Conservation (phyloP, 64 coral and sea anemone genomes). For the Astreopora myriophthalma region DNA sequence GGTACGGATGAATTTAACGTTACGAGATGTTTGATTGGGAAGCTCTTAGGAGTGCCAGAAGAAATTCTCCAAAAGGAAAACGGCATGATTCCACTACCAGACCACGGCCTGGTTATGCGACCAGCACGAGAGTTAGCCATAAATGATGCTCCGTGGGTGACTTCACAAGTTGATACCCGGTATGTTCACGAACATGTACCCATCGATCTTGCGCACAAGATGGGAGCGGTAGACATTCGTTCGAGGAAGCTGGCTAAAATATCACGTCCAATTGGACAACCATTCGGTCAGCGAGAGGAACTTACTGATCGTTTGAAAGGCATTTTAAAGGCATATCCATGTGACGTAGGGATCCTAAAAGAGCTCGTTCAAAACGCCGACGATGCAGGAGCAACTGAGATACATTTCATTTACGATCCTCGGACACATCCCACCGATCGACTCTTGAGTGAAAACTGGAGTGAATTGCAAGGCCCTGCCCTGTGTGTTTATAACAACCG, state of each 20-base stretch:
- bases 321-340: not conserved
- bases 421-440: slow-evolving; percentile 39
- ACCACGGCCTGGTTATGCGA: slow-evolving; percentile 54
- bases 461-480: slow-evolving; percentile 79
- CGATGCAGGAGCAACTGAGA: slow-evolving; percentile 85
- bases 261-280: slow-evolving; percentile 25
- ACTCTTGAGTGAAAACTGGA: slow-evolving; percentile 63
- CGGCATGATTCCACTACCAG: slow-evolving; percentile 83
- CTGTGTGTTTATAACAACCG: slow-evolving; percentile 76
- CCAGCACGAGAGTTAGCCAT: slow-evolving; percentile 59
- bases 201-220: slow-evolving; percentile 67
- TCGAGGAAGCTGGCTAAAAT: slow-evolving; percentile 49
- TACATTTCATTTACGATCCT: slow-evolving; percentile 82
- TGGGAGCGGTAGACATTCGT: slow-evolving; percentile 74
- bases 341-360: slow-evolving; percentile 77
- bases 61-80: not conserved
- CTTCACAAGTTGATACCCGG: not conserved
- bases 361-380: slow-evolving; percentile 91
- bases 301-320: not conserved
- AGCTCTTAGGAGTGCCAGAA: not conserved
- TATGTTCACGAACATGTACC: slow-evolving; percentile 79
- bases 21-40: slow-evolving; percentile 42
- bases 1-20: slow-evolving; percentile 53
- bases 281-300: not conserved
- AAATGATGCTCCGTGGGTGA: slow-evolving; percentile 81